Percentiles rank a stretch among this genome's conserved stretches.
These are phyloP conservation scores for Oophaga sylvatica DNA, from an alignment of 2,797 vertebrate species.

Conservation along the genomic window DNA sequence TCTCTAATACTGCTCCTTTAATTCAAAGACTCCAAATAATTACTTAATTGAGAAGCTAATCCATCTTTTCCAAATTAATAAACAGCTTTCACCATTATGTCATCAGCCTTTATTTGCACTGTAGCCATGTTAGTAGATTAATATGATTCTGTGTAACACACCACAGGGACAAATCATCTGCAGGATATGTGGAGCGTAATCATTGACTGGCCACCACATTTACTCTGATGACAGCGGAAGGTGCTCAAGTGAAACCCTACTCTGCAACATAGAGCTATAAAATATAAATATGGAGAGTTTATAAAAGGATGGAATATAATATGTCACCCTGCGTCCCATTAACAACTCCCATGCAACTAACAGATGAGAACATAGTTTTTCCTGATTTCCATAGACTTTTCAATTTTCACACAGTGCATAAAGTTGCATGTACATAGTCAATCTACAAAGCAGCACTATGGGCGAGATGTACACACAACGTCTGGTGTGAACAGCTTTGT, in stretches of 20 bases:
- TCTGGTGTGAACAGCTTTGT: too few species aligned
- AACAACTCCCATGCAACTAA: not conserved
- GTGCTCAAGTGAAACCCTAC: not conserved
- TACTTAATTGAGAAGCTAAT: not conserved
- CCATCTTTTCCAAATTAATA: slow-evolving; percentile 26
- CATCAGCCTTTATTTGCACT: slow-evolving; percentile 35
- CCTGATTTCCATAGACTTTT: not conserved
- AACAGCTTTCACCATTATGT: slow-evolving; percentile 28
- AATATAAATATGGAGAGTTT: not conserved
- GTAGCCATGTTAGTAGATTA: slow-evolving; percentile 25
- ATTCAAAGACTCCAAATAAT: not conserved
- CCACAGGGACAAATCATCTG: slow-evolving; percentile 29
- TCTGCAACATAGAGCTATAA: not conserved
- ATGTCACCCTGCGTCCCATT: not conserved
- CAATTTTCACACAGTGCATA: too few species aligned
- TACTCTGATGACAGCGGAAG: not conserved
- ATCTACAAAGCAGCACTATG: not conserved
- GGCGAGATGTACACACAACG: not conserved
- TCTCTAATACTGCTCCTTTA: not conserved
- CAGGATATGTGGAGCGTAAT: not conserved
- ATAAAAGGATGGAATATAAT: not conserved
- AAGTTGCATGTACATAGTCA: not conserved
- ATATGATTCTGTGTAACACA: slow-evolving; percentile 8
- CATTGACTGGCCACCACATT: not conserved
- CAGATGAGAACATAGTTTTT: not conserved